Conservation (phyloP, 2,888 invertebrate genomes). For the Phoronis australis region DNA sequence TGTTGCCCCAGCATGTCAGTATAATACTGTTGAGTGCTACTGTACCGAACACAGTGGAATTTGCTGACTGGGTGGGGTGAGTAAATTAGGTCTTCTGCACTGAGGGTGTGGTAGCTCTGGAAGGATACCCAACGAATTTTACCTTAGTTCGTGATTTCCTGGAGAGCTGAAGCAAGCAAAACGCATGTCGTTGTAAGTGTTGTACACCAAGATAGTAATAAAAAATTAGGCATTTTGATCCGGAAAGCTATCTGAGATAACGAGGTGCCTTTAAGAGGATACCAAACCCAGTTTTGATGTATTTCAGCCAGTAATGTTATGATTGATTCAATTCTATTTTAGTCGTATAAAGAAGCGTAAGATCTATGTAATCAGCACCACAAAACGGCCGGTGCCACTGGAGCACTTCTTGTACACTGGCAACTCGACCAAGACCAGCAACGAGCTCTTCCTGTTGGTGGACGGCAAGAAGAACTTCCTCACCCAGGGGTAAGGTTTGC, state of each 20-base stretch:
- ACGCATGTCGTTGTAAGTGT: too few species aligned
- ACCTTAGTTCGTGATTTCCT: too few species aligned
- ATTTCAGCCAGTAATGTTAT: too few species aligned
- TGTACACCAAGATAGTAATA: too few species aligned
- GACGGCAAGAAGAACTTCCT: conserved; percentile 72
- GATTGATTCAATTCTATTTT: too few species aligned
- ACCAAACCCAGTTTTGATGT: too few species aligned
- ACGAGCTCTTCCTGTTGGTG: conserved; percentile 65
- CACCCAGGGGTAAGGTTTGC: conserved; percentile 57
- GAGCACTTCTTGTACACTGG: conserved; percentile 86
- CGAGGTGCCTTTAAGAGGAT: too few species aligned
- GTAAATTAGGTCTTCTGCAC: conserved; percentile 13
- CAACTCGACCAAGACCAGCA: conserved; percentile 51
- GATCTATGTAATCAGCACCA: conserved; percentile 85
- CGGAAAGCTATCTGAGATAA: too few species aligned
- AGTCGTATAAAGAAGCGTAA: conserved; percentile 66
- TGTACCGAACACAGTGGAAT: conserved; percentile 92
- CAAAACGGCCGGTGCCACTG: conserved; percentile 89
- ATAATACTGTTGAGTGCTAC: conserved; percentile 98
- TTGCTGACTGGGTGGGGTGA: conserved; percentile 68
- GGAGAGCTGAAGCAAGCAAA: too few species aligned
- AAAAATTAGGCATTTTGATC: too few species aligned
- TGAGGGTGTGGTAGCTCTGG: too few species aligned
- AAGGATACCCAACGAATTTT: too few species aligned
- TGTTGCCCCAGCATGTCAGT: conserved; percentile 88